Evolutionary conservation across 2,113 vertebrate genomes (phyloP).

Genomic region (Indicator maculatus): DNA sequence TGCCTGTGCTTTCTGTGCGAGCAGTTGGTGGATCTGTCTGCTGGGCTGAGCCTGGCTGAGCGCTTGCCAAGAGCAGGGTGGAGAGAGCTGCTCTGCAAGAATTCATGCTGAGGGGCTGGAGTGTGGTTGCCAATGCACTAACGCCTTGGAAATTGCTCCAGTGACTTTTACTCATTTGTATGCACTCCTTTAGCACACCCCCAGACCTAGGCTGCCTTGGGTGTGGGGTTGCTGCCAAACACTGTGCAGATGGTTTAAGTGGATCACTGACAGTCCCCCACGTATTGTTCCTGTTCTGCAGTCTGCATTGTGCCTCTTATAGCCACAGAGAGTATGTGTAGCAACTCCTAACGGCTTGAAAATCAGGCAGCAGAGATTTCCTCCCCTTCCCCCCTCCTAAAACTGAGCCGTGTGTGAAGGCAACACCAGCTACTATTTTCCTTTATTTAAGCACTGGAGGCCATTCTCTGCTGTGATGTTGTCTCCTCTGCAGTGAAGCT

Average conservation of each 20-base stretch:
- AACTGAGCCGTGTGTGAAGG: neutral
- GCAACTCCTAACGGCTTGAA: constrained; percentile 50
- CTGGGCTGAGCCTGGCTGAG: neutral
- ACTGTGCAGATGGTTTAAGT: constrained; percentile 38
- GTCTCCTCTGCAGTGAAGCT: neutral
- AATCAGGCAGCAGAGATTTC: constrained; percentile 25
- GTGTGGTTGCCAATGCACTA: constrained; percentile 37
- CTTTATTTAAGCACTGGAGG: constrained; percentile 26
- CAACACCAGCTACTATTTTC: neutral
- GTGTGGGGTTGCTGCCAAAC: constrained; percentile 31
- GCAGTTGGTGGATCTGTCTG: neutral
- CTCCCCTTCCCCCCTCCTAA: neutral
- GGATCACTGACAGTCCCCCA: neutral
- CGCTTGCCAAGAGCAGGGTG: neutral
- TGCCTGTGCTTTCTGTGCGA: neutral
- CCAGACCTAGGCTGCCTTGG: neutral
- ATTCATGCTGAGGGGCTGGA: constrained; percentile 24
- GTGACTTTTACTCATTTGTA: constrained; percentile 61
- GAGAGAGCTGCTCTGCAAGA: constrained; percentile 12
- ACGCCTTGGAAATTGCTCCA: constrained; percentile 62
- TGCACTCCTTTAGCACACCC: constrained; percentile 1
- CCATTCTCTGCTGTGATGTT: neutral
- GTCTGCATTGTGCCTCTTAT: constrained; percentile 12
- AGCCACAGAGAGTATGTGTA: neutral
- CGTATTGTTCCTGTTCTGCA: constrained; percentile 18